Conservation (phyloP, 2,113 vertebrate species). For the Rhizomys pruinosus region DNA sequence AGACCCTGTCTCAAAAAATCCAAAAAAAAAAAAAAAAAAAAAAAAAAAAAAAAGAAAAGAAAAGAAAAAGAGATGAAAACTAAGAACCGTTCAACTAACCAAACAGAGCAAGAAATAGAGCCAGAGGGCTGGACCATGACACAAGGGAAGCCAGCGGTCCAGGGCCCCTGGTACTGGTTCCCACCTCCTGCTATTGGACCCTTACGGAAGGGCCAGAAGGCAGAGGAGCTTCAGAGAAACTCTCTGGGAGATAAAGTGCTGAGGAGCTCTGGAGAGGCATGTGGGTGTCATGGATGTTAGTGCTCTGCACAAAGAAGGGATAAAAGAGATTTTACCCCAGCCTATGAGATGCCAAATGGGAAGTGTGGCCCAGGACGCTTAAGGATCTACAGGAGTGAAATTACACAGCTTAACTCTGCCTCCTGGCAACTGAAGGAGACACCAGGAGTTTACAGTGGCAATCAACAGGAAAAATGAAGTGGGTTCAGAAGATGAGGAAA, state of each 20-base stretch:
- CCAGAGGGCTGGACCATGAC: neutral
- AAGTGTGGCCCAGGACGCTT: neutral
- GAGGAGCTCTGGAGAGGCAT: neutral
- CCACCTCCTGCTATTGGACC: neutral
- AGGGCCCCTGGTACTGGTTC: neutral
- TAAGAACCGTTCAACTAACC: neutral
- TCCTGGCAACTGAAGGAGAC: neutral
- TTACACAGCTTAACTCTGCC: neutral
- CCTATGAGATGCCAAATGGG: neutral
- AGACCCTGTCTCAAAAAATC: too few species aligned
- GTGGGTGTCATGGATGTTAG: neutral
- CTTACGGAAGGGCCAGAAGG: neutral
- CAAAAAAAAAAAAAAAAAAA: too few species aligned
- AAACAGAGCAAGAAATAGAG: neutral
- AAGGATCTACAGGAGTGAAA: neutral
- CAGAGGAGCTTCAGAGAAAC: neutral
- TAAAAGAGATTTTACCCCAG: too few species aligned
- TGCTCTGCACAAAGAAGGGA: neutral
- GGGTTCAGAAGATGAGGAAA: neutral
- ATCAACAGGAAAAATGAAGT: neutral
- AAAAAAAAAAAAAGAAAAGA: too few species aligned
- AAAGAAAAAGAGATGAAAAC: too few species aligned
- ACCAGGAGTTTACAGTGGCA: neutral
- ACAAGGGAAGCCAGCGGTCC: neutral
- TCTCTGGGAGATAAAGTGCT: neutral